phyloP scores from a whole-genome alignment of 2,113 vertebrate genomes.

The Mola mola region DNA sequence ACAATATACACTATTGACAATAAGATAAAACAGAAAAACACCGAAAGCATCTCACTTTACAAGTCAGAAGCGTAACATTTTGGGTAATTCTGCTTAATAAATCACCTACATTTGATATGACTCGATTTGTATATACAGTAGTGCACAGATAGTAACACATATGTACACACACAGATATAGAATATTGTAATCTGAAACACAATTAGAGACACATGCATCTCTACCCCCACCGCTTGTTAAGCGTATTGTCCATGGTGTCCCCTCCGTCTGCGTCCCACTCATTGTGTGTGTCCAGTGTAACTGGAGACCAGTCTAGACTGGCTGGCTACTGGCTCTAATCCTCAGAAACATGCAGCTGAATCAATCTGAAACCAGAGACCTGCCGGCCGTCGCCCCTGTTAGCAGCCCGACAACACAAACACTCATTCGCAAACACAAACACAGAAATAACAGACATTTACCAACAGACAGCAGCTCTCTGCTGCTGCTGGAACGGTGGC shows the following conservation, averaged over 20 bases:
- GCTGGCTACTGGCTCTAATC: slow-evolving; percentile 94
- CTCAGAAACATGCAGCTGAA: slow-evolving; percentile 91
- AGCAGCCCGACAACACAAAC: slow-evolving; percentile 60
- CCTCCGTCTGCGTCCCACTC: slow-evolving; percentile 69
- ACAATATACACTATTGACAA: too few relatives aligned
- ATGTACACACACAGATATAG: neutral
- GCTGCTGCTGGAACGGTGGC: neutral
- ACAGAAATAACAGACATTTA: slow-evolving; percentile 28
- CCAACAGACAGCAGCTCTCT: slow-evolving; percentile 5
- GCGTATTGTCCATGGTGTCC: slow-evolving; percentile 63
- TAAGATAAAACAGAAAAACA: too few relatives aligned
- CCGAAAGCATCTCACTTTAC: too few relatives aligned
- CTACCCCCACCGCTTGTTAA: slow-evolving; percentile 20
- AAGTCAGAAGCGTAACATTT: too few relatives aligned
- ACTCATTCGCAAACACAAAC: slow-evolving; percentile 39
- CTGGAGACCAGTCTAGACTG: slow-evolving; percentile 96
- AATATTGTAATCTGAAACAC: neutral
- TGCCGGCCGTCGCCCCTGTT: slow-evolving; percentile 30
- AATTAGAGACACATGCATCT: slow-evolving; percentile 2
- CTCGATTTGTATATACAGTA: too few relatives aligned
- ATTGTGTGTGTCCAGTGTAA: slow-evolving; percentile 91
- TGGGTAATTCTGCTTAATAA: too few relatives aligned
- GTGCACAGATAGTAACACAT: neutral
- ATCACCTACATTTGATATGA: too few relatives aligned
- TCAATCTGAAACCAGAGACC: slow-evolving; percentile 93